A percentile compares a stretch with the other conserved stretches of the same genome.
Evolutionary conservation across 2,797 vertebrate species (phyloP).

Genomic region (Typhlichthys subterraneus): DNA sequence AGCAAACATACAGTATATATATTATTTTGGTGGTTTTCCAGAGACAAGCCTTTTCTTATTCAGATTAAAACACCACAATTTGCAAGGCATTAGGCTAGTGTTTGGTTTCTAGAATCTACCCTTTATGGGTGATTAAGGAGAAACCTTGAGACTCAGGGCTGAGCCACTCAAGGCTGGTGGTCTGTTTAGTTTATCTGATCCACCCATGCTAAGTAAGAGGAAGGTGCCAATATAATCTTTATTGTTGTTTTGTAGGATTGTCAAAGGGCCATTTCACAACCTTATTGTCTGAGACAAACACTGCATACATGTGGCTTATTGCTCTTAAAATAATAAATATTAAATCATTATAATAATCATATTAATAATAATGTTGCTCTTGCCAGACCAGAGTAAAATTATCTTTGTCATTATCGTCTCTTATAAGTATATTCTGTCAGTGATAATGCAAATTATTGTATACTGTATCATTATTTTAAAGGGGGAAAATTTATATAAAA

Average conservation of each 20-base stretch:
- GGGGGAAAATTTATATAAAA: too few species aligned
- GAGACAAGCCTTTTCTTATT: conserved; percentile 2
- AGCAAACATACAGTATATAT: background rate
- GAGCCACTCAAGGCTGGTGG: conserved; percentile 16
- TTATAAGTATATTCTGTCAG: too few species aligned
- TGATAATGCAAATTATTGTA: too few species aligned
- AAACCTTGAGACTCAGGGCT: conserved; percentile 13
- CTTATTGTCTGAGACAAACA: background rate
- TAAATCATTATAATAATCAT: too few species aligned
- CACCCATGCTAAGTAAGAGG: conserved; percentile 1
- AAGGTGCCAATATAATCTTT: background rate
- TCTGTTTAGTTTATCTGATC: conserved; percentile 2
- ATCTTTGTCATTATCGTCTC: too few species aligned
- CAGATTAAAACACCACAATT: background rate
- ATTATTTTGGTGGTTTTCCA: conserved; percentile 19
- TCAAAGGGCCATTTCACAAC: conserved; percentile 4
- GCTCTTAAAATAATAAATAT: background rate
- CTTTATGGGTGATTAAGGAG: conserved; percentile 16
- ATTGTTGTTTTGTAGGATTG: background rate
- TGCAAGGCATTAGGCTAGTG: background rate
- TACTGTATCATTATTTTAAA: too few species aligned
- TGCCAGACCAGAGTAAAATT: too few species aligned
- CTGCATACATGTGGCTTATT: background rate
- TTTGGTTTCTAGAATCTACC: background rate
- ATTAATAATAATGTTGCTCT: too few species aligned